Evolutionary conservation across 2,113 vertebrate species (phyloP), one percentile per base, ranked within the genome.

Genomic region (Dinomys branickii): DNA sequence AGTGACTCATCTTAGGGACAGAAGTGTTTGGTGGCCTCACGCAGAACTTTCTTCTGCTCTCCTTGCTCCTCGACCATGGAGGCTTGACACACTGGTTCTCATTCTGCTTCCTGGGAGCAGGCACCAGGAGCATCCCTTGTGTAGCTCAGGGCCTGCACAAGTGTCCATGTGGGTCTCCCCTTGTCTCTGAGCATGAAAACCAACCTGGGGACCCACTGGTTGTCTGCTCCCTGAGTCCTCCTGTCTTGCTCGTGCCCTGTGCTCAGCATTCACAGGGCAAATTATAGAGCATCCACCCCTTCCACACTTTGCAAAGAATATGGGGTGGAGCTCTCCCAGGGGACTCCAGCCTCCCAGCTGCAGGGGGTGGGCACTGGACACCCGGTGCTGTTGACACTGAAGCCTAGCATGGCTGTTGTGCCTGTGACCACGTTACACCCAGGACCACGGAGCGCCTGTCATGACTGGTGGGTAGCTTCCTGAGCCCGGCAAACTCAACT

Each of bases 371-470:
- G 1, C 96, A 93, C 78, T 98, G 97, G 97, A 98, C 69, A 98
- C 56, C 94, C 94, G 0, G 94, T 98, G 0, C 98, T 97, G 63
- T 97, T 98, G 97, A 98, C 97, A 86, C 98, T 97, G 82, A 98
- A 98, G 95, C 97, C 97, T 61, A 97, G 92, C 38, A 97, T 97
- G 77, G 93, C 90, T 78, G 98, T 97, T n/a, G 98, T 95, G 61
- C 94, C 98, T 90, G 97, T 94, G 1, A 38, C 96, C 95, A 26
- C 87, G 96, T 98, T 95, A 93, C 97, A 47, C 97, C 97, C 93
- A 97, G 94, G 98, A 97, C 93, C 97, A 97, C 85, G 94, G 98
- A 98, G 98, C 92, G 98, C 84, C 91, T 97, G 96, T 98, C 98
- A 97, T 38, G 88, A 85, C 90, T 97, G 90, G 88, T 98, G 98